Base-by-base conservation (phyloP, 2,113 vertebrate species). In the Emberiza fucata region DNA sequence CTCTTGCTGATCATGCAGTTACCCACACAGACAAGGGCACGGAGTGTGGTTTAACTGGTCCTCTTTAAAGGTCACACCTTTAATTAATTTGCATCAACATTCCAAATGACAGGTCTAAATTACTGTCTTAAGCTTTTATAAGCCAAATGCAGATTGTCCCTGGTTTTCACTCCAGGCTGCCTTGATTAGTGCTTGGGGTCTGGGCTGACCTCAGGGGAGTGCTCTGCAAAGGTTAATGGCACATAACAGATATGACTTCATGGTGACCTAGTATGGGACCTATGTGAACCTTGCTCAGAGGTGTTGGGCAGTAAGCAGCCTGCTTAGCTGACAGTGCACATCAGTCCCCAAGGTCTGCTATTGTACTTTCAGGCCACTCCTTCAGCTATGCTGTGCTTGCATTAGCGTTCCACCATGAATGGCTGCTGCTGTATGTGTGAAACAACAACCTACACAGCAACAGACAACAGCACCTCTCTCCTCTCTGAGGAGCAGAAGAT, bases 401-500 rank as follows among this genome's bases (percentile, higher is more conserved):
- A 35, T 19, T 1, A 66, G 84, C 1, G 1, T 23, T 44, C 42
- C 48, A 35, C 39, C 33, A 35, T 24, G 79, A 88, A 95, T 9
- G 51, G 47, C 39, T 31, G 44, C 53, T 57, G 51, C 84, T 86
- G 48, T 70, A 8, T 8, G 33, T 28, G 51, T 50, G 86, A 44
- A 93, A 86, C 59, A 95, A 86, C 77, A 68, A 84, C 85, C 66
- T 50, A 79, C 76, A 88, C 63, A 86, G 47, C 68, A 16, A 39
- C 31, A 61, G 77, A 94, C 70, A 94, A 85, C 51, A 42, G 57
- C 61, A 84, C 6, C 35, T 77, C 88, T 89, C 84, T 91, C 64
- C 64, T 15, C 14, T 27, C 48, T 33, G 50, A 19, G 6, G 75
- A 77, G 65, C 21, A 3, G 61, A 63, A 77, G 77, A 90, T 56